phyloP scores from a whole-genome alignment of 1,140 invertebrate species.

The Dryas iulia region DNA sequence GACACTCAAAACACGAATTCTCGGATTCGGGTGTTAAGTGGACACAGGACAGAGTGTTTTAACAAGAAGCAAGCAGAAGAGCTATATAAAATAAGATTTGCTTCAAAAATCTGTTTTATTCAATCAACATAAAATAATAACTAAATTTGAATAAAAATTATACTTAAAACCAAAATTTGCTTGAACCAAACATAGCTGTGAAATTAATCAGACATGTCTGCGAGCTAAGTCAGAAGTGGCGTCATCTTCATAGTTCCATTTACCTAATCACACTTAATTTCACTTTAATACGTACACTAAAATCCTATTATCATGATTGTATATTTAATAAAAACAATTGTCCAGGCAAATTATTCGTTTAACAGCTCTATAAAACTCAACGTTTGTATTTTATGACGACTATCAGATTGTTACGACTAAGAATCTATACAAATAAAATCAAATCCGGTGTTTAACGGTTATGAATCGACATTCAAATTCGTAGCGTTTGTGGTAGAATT shows the following conservation, averaged over 20 bases:
- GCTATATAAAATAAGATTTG: too few species aligned
- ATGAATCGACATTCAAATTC: slow-evolving; percentile 49
- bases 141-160: too few species aligned
- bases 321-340: not conserved
- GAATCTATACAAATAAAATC: slow-evolving; percentile 42
- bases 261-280: not conserved
- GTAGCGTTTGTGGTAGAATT: slow-evolving; percentile 35
- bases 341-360: not conserved
- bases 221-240: accelerated
- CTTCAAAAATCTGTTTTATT: too few species aligned
- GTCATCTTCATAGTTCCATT: not conserved
- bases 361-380: not conserved
- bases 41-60: too few species aligned
- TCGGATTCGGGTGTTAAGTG: too few species aligned
- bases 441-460: slow-evolving; percentile 34
- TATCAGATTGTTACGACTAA: slow-evolving; percentile 28
- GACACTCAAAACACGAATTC: too few species aligned
- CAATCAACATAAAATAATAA: too few species aligned
- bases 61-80: too few species aligned
- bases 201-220: too few species aligned
- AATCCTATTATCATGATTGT: not conserved
- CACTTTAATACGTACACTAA: not conserved
- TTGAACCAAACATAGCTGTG: too few species aligned
- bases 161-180: too few species aligned
- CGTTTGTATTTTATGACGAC: not conserved